Percentiles rank a stretch among this genome's conserved stretches.
Evolutionary conservation across 1,140 invertebrate genomes (phyloP).

Genomic region (Planococcus citri): DNA sequence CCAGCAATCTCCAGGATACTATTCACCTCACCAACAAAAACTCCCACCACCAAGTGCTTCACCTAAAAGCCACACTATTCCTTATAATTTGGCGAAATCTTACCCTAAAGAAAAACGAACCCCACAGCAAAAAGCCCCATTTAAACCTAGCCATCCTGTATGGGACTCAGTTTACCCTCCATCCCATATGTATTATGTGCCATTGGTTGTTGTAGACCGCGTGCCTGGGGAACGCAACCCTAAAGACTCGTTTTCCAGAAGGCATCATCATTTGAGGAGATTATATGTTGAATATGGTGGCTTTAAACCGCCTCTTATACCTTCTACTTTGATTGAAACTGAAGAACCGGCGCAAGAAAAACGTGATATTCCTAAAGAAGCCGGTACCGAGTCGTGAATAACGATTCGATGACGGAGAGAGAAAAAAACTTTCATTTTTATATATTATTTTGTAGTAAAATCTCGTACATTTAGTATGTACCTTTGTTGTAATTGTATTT

Average conservation of each 20-base stretch:
- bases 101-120: neutral
- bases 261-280: slow-evolving; percentile 23
- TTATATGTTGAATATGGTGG: slow-evolving; percentile 59
- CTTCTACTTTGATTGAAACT: slow-evolving; percentile 36
- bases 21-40: neutral
- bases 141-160: slow-evolving; percentile 36
- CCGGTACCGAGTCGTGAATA: neutral
- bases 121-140: slow-evolving; percentile 28
- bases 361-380: slow-evolving; percentile 2
- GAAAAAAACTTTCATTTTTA: neutral
- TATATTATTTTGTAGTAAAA: neutral
- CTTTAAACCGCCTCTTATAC: slow-evolving; percentile 63
- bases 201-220: slow-evolving; percentile 24
- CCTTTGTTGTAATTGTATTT: too few relatives aligned
- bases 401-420: too few relatives aligned
- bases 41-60: neutral
- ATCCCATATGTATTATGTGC: slow-evolving; percentile 29
- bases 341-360: neutral
- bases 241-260: slow-evolving; percentile 23
- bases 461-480: too few relatives aligned
- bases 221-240: slow-evolving; percentile 21
- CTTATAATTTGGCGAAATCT: neutral
- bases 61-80: neutral
- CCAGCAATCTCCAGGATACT: neutral
- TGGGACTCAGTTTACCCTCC: slow-evolving; percentile 33